phyloP scores from a whole-genome alignment of 2,797 vertebrate species.

The Arnoldichthys spilopterus region DNA sequence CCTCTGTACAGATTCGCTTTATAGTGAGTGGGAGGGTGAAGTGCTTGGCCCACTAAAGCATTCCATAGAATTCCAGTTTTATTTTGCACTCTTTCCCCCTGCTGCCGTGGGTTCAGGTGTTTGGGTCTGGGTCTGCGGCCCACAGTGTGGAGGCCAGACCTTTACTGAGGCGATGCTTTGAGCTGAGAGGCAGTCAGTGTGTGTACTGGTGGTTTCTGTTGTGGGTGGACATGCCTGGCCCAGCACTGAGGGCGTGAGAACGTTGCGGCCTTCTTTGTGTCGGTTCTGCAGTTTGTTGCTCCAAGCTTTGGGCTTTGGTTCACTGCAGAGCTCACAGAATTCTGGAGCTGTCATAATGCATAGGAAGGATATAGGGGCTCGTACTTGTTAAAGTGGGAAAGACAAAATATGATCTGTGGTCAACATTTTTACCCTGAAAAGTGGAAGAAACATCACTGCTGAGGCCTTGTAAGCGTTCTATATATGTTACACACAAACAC shows the following conservation, averaged over 20 bases:
- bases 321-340: slow-evolving; percentile 7
- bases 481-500: too few relatives aligned
- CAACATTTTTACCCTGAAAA: background rate
- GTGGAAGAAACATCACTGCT: background rate
- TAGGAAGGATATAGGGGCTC: background rate
- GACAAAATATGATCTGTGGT: slow-evolving; percentile 7
- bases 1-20: slow-evolving; percentile 12
- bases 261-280: slow-evolving; percentile 30
- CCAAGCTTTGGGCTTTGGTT: slow-evolving; percentile 10
- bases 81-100: background rate
- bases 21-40: slow-evolving; percentile 13
- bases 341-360: slow-evolving; percentile 20
- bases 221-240: slow-evolving; percentile 49
- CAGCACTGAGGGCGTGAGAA: slow-evolving; percentile 55
- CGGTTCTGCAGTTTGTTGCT: slow-evolving; percentile 40
- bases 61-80: slow-evolving; percentile 20
- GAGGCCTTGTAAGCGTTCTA: background rate
- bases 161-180: slow-evolving; percentile 45
- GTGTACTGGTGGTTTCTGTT: slow-evolving; percentile 40
- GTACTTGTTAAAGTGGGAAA: slow-evolving; percentile 16
- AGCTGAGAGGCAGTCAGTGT: slow-evolving; percentile 45
- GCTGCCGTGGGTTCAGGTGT: slow-evolving; percentile 16
- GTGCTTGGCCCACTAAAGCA: background rate
- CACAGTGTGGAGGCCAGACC: slow-evolving; percentile 35
- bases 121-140: slow-evolving; percentile 19